Evolutionary conservation across 2,113 vertebrate genomes (phyloP).

Genomic region (Forbesichthys agassizii): DNA sequence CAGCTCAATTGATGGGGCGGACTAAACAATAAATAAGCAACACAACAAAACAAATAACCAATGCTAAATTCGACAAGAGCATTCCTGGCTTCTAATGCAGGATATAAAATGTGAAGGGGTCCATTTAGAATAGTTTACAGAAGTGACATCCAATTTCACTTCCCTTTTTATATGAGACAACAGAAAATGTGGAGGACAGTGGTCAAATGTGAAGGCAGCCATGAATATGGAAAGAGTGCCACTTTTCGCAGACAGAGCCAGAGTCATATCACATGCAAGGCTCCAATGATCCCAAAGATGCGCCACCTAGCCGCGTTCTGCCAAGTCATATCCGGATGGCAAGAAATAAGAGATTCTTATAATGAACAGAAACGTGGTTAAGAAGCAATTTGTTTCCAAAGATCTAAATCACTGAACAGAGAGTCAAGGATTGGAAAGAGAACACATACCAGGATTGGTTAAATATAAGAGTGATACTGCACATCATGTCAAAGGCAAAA

Average conservation of each 20-base stretch:
- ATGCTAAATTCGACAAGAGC: too few relatives aligned
- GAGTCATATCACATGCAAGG: not conserved
- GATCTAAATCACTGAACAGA: too few relatives aligned
- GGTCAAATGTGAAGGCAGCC: not conserved
- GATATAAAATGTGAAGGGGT: not conserved
- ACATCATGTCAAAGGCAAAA: not conserved
- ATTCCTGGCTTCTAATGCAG: too few relatives aligned
- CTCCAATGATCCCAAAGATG: not conserved
- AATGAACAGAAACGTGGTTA: too few relatives aligned
- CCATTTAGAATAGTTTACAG: conserved; percentile 27
- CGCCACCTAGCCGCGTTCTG: not conserved
- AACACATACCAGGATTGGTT: not conserved
- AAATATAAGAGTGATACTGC: conserved; percentile 15
- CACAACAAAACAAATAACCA: too few relatives aligned
- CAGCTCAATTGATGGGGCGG: too few relatives aligned
- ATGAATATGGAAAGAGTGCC: not conserved
- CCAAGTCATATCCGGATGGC: not conserved
- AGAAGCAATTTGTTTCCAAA: too few relatives aligned
- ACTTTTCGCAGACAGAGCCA: conserved; percentile 1
- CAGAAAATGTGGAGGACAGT: not conserved
- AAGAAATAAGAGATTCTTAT: too few relatives aligned
- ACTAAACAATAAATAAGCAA: too few relatives aligned
- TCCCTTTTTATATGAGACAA: conserved; percentile 34
- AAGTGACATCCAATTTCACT: conserved; percentile 13
- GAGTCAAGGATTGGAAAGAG: too few relatives aligned